Evolutionary conservation across 2,888 invertebrate genomes (phyloP).

Genomic region (Tipula helvola): DNA sequence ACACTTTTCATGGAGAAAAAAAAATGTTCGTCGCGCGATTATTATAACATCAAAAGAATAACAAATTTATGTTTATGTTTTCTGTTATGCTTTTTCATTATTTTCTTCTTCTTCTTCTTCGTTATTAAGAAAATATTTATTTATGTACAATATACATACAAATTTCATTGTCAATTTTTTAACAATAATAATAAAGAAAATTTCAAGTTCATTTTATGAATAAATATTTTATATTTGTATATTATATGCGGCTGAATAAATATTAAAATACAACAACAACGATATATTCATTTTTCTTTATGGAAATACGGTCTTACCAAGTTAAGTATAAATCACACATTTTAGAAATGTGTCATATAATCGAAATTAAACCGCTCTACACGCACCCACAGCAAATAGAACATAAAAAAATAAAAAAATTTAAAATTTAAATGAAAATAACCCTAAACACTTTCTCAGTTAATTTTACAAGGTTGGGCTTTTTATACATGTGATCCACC

Average conservation of each 20-base stretch:
- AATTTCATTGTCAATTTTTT: not conserved
- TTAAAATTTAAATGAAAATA: not conserved
- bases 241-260: not conserved
- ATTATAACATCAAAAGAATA: not conserved
- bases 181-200: not conserved
- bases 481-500: not conserved
- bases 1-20: not conserved
- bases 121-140: not conserved
- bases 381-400: not conserved
- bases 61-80: constrained; percentile 4
- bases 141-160: not conserved
- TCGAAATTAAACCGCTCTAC: not conserved
- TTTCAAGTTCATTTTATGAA: not conserved
- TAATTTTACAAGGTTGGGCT: not conserved
- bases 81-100: not conserved
- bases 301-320: not conserved
- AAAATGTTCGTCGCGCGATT: not conserved
- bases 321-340: not conserved
- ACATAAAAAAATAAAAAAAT: no score
- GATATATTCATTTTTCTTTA: not conserved
- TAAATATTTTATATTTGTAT: not conserved
- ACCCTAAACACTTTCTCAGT: not conserved
- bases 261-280: not conserved
- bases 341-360: not conserved
- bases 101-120: not conserved